phyloP scores from a whole-genome alignment of 1,140 invertebrate genomes.

The Callitettix versicolor region DNA sequence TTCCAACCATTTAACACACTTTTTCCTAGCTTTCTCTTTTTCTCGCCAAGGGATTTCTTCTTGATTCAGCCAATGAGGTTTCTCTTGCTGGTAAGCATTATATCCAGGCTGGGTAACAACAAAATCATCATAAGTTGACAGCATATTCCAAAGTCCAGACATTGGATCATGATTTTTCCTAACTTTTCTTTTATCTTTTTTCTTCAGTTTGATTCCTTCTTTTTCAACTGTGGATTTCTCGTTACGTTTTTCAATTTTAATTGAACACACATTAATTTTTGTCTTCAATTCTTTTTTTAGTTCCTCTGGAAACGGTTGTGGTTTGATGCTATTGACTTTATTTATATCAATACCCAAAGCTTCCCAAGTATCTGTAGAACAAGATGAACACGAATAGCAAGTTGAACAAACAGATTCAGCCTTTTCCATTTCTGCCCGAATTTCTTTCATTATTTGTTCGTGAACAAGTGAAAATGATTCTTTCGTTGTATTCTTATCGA shows the following conservation, averaged over 20 bases:
- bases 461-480: neutral
- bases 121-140: slow-evolving; percentile 18
- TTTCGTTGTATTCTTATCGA: neutral
- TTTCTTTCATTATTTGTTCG: neutral
- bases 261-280: neutral
- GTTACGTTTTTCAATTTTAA: neutral
- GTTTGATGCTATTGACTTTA: neutral
- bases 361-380: slow-evolving; percentile 7
- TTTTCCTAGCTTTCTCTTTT: slow-evolving; percentile 14
- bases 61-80: slow-evolving; percentile 18
- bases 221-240: neutral
- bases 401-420: neutral
- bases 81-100: slow-evolving; percentile 10
- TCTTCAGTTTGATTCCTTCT: neutral
- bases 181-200: neutral
- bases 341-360: slow-evolving; percentile 2
- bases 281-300: neutral
- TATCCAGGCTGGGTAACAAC: slow-evolving; percentile 12
- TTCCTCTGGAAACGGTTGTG: neutral
- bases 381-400: slow-evolving; percentile 2
- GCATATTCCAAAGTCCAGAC: slow-evolving; percentile 20
- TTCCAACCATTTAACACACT: slow-evolving; percentile 17
- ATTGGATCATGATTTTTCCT: neutral
- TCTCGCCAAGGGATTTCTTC: slow-evolving; percentile 16
- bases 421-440: neutral